phyloP scores from a whole-genome alignment of 2,113 vertebrate genomes.

The Brachyhypopomus occidentalis region DNA sequence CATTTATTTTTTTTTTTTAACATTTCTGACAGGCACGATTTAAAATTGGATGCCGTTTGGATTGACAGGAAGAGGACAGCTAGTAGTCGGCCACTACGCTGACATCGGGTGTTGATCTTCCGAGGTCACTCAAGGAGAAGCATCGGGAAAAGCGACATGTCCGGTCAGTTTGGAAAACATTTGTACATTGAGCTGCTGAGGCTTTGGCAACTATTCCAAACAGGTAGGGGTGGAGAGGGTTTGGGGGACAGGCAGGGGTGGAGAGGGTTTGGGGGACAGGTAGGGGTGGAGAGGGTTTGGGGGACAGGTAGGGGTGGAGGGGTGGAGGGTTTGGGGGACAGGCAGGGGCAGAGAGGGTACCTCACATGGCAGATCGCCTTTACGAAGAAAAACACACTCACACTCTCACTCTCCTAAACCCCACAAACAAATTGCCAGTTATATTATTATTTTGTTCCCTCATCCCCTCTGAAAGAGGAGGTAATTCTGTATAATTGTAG shows the following conservation, averaged over 20 bases:
- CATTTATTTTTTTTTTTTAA: slow-evolving; percentile 45
- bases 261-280: too few species aligned
- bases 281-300: too few species aligned
- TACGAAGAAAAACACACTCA: neutral
- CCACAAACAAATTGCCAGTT: slow-evolving; percentile 36
- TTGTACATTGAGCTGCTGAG: too few species aligned
- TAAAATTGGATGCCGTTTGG: slow-evolving; percentile 63
- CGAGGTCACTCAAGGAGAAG: neutral
- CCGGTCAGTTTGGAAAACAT: too few species aligned
- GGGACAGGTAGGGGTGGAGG: too few species aligned
- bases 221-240: too few species aligned
- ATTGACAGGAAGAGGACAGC: slow-evolving; percentile 50
- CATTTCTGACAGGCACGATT: slow-evolving; percentile 62
- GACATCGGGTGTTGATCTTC: slow-evolving; percentile 1
- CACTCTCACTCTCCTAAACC: neutral
- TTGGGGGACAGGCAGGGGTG: too few species aligned
- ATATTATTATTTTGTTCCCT: slow-evolving; percentile 29
- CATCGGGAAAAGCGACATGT: neutral
- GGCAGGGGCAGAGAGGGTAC: too few species aligned
- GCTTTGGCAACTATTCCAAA: too few species aligned
- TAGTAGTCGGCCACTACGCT: too few species aligned
- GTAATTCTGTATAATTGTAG: slow-evolving; percentile 56
- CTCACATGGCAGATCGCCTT: neutral
- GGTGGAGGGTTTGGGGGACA: too few species aligned
- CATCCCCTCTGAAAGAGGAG: slow-evolving; percentile 27